A percentile compares a stretch with the other conserved stretches of the same genome.
Conservation (phyloP, 37 sponge, comb jelly and placozoan species). For the Cliona cf. orientalis region DNA sequence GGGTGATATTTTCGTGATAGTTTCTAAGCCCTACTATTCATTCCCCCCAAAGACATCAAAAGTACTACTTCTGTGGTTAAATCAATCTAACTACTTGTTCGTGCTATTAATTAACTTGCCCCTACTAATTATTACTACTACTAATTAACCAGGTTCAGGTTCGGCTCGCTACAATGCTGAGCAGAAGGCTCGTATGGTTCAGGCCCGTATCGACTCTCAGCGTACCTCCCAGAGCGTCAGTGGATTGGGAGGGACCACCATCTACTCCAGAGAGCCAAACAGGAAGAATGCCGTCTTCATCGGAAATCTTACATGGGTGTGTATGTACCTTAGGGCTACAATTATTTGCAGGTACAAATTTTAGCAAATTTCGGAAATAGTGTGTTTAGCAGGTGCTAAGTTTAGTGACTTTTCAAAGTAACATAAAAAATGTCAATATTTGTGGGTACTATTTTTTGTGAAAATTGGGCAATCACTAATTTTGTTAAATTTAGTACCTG, state of each 20-base stretch:
- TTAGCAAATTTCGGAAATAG: too few relatives aligned
- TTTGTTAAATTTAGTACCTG: too few relatives aligned
- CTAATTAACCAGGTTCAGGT: slow-evolving; percentile 48
- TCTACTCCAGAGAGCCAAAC: slow-evolving; percentile 86
- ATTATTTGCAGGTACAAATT: too few relatives aligned
- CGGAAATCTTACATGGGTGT: slow-evolving; percentile 96
- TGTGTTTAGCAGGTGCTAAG: too few relatives aligned
- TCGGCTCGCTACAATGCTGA: slow-evolving; percentile 80
- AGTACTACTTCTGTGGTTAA: too few relatives aligned
- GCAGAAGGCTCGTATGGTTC: slow-evolving; percentile 42
- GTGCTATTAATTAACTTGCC: neutral
- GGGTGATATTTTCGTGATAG: neutral
- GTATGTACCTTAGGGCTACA: too few relatives aligned
- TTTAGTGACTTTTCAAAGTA: too few relatives aligned
- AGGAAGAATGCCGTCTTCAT: slow-evolving; percentile 88
- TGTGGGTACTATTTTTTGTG: too few relatives aligned
- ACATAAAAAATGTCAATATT: too few relatives aligned
- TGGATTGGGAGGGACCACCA: neutral
- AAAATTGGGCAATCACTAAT: too few relatives aligned
- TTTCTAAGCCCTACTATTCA: neutral
- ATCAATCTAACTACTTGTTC: too few relatives aligned
- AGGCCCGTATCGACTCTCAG: slow-evolving; percentile 51
- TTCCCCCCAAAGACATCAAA: neutral
- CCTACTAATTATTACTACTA: neutral
- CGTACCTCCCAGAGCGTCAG: slow-evolving; percentile 60